phyloP scores from a whole-genome alignment of 2,797 vertebrate genomes.

The Scyliorhinus canicula region DNA sequence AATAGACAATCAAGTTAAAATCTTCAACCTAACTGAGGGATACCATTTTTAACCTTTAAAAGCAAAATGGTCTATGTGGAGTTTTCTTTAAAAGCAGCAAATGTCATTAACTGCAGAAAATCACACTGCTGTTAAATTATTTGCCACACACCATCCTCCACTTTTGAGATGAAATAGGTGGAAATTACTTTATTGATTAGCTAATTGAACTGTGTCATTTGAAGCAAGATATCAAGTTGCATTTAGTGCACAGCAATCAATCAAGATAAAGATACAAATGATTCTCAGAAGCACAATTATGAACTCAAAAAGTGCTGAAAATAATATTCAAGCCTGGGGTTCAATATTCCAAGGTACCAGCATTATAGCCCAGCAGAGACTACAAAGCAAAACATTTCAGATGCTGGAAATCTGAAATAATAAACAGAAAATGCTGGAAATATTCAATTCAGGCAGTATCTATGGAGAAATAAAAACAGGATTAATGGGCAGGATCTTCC shows the following conservation, averaged over 20 bases:
- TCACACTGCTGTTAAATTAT: slow-evolving; percentile 5
- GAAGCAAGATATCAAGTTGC: not conserved
- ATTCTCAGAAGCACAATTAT: slow-evolving; percentile 13
- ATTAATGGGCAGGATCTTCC: no score
- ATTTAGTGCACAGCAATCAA: not conserved
- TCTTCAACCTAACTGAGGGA: not conserved
- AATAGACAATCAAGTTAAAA: not conserved
- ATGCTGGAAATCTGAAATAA: not conserved
- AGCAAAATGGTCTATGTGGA: not conserved
- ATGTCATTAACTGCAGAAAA: not conserved
- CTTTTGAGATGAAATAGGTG: not conserved
- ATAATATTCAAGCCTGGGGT: not conserved
- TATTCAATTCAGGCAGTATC: no score
- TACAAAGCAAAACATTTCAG: not conserved
- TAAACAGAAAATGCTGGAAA: no score
- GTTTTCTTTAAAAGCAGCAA: not conserved
- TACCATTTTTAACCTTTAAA: not conserved
- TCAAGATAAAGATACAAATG: slow-evolving; percentile 5
- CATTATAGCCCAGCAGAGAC: not conserved
- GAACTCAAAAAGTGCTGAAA: not conserved
- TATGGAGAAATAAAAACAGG: no score
- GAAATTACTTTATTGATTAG: slow-evolving; percentile 30
- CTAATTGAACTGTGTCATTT: slow-evolving; percentile 19
- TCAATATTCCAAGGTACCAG: not conserved
- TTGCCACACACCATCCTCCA: not conserved